These are phyloP conservation scores for Pangasius mekongensis DNA, from an alignment of 2,797 vertebrate species.

Conservation along the genomic window DNA sequence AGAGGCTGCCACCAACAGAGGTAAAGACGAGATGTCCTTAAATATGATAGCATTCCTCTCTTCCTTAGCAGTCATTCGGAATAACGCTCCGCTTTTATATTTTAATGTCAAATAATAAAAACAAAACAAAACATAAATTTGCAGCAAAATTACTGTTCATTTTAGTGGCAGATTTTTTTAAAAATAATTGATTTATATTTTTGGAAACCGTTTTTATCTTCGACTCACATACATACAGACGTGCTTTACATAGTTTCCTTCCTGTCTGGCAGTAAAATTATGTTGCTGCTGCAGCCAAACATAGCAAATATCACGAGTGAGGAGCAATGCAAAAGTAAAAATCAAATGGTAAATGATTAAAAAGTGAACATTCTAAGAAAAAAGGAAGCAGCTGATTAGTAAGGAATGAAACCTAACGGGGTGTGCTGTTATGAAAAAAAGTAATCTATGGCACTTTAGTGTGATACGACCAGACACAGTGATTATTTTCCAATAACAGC, in stretches of 20 bases:
- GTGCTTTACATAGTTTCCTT: not conserved
- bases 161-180: not conserved
- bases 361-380: not conserved
- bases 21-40: constrained; percentile 66
- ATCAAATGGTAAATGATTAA: not conserved
- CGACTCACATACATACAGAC: not conserved
- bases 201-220: not conserved
- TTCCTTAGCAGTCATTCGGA: not conserved
- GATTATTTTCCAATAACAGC: not conserved
- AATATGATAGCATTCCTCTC: not conserved
- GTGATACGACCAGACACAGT: not conserved
- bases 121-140: not conserved
- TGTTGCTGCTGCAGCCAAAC: not conserved
- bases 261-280: not conserved
- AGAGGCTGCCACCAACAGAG: constrained; percentile 93
- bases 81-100: not conserved
- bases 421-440: not conserved
- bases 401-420: not conserved
- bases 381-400: not conserved
- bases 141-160: not conserved
- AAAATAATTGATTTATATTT: not conserved
- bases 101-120: not conserved
- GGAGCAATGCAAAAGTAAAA: not conserved
- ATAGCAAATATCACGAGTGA: not conserved
- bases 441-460: not conserved